Base-by-base conservation (phyloP, 2,888 invertebrate genomes). In the Phrixothrix hirtus region DNA sequence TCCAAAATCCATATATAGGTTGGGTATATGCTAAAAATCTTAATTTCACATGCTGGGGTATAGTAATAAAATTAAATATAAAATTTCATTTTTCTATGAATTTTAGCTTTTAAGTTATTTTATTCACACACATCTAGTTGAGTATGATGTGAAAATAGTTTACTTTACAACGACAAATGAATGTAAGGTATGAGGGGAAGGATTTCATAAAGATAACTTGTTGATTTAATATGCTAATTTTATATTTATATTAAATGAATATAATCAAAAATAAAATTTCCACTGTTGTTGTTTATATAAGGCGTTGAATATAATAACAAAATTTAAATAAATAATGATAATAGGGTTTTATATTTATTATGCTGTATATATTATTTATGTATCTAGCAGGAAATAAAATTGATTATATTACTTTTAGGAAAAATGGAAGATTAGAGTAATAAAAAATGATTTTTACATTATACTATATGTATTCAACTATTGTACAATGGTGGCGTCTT, bases 391-490 rank as follows among this genome's bases (percentile, higher is more conserved):
- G n/a, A 21, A 3, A 21, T 21, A 21, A 5, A 21, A 21, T 21
- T 21, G 7, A 21, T 21, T 21, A 21, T 21, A 21, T 21, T 21
- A 5, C 21, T 21, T 3, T n/a, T n/a, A 26, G 4, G 7, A 14
- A 41, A 12, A 39, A 29, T 27, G 15, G 11, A 29, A 26, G 27
- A 7, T 9, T 14, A 9, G n/a, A 29, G 21, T 11, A 2, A 42
- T 15, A 13, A 38, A 66, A 61, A 62, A 88, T 88, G 88, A 76
- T 92, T 72, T 81, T 92, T 66, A 91, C 92, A 27, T 77, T 92
- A 42, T 89, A 87, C 75, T 92, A 92, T 74, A 86, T 89, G 78
- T 86, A 89, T 69, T 87, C 91, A 68, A 92, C 92, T 57, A 85
- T 88, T 74, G 77, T 90, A 62, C 91, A 90, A 75, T 86, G 89